These are phyloP conservation scores for Dynastes hyllus DNA, from an alignment of 2,888 invertebrate genomes.

Conservation along the genomic window DNA sequence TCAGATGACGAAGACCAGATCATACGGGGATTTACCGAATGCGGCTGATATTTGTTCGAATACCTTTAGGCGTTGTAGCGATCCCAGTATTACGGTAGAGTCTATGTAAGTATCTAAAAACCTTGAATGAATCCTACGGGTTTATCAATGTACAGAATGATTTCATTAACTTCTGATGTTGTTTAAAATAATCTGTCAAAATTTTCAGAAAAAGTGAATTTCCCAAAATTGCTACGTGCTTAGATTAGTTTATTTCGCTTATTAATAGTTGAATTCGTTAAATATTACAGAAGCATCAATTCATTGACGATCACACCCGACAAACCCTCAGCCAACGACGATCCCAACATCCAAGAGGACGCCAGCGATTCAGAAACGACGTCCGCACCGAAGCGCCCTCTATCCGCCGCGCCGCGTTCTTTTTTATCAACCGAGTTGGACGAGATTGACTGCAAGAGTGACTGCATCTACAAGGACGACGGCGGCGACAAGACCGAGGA, in stretches of 20 bases:
- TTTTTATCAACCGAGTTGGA: slow-evolving; percentile 61
- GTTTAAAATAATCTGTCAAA: too few relatives aligned
- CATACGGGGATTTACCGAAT: slow-evolving; percentile 87
- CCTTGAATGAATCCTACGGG: too few relatives aligned
- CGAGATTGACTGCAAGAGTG: slow-evolving; percentile 64
- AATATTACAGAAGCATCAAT: slow-evolving; percentile 50
- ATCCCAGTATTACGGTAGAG: slow-evolving; percentile 87
- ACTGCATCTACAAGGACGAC: slow-evolving; percentile 65
- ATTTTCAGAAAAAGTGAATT: background rate
- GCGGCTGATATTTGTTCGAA: slow-evolving; percentile 75
- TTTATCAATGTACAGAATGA: too few relatives aligned
- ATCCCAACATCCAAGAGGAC: slow-evolving; percentile 54
- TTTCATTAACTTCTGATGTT: too few relatives aligned
- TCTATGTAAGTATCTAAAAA: slow-evolving; percentile 74
- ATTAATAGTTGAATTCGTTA: too few relatives aligned
- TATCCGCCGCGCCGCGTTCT: slow-evolving; percentile 52
- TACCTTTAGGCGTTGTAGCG: slow-evolving; percentile 84
- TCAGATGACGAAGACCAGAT: slow-evolving; percentile 86
- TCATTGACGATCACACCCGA: slow-evolving; percentile 46
- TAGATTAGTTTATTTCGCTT: too few relatives aligned
- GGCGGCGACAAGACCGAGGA: slow-evolving; percentile 68
- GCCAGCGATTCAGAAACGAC: slow-evolving; percentile 43
- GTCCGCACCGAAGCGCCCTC: background rate
- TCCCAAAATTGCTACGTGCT: background rate
- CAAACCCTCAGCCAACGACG: slow-evolving; percentile 52